These are phyloP conservation scores for Eucera pruinosa DNA, from an alignment of 2,888 invertebrate species.

Conservation along the genomic window DNA sequence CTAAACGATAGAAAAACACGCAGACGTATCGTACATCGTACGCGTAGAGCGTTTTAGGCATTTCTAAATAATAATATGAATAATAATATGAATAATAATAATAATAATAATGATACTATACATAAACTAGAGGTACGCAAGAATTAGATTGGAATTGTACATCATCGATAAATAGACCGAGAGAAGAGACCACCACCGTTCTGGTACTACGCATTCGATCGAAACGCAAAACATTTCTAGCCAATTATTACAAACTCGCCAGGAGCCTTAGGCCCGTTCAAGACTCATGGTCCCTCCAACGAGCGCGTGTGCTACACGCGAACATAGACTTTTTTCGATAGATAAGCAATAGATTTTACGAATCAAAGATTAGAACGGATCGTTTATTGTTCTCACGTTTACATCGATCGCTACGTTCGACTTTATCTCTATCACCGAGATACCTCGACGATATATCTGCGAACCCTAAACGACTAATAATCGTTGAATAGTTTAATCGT, in stretches of 20 bases:
- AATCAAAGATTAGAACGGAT: constrained; percentile 50
- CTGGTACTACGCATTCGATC: constrained; percentile 48
- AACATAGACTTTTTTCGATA: constrained; percentile 57
- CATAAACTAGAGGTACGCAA: no score
- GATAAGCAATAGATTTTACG: constrained; percentile 61
- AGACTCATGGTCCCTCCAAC: constrained; percentile 80
- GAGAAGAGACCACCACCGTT: constrained; percentile 36
- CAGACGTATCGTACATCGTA: constrained; percentile 46
- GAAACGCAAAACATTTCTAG: constrained; percentile 64
- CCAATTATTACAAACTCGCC: constrained; percentile 74
- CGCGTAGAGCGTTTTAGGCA: constrained; percentile 51
- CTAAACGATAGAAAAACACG: constrained; percentile 6
- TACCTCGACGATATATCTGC: constrained; percentile 41
- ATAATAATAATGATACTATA: no score
- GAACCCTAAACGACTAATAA: constrained; percentile 25
- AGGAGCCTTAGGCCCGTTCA: constrained; percentile 76
- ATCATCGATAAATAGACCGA: constrained; percentile 50
- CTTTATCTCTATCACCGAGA: constrained; percentile 19
- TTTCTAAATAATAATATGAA: constrained; percentile 49
- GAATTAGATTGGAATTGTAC: constrained; percentile 47
- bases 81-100: no score
- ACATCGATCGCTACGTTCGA: constrained; percentile 57
- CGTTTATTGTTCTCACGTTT: constrained; percentile 64
- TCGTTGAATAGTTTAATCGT: constrained; percentile 18
- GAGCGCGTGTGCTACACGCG: constrained; percentile 48